These are phyloP conservation scores for Odiellus spinosus DNA, from an alignment of 2,888 invertebrate genomes.

Conservation along the genomic window DNA sequence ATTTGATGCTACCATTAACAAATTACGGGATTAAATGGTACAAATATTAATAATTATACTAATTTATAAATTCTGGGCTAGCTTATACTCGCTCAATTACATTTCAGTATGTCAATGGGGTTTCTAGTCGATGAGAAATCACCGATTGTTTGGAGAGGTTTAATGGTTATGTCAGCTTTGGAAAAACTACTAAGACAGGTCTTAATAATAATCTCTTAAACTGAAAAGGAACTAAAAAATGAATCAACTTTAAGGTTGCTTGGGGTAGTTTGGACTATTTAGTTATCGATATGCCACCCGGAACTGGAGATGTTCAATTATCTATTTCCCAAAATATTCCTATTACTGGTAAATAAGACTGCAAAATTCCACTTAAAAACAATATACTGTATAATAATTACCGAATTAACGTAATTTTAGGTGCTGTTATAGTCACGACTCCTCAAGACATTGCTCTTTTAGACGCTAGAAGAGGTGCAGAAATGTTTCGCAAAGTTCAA, in stretches of 20 bases:
- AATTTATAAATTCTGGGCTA: neutral
- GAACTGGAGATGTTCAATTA: slow-evolving; percentile 87
- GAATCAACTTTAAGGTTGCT: slow-evolving; percentile 38
- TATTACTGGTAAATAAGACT: slow-evolving; percentile 44
- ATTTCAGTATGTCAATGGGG: slow-evolving; percentile 80
- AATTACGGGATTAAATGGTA: slow-evolving; percentile 91
- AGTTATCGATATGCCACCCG: slow-evolving; percentile 87
- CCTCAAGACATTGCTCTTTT: slow-evolving; percentile 75
- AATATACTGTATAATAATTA: neutral
- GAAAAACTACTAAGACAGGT: slow-evolving; percentile 60
- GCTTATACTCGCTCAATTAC: neutral
- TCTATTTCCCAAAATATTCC: slow-evolving; percentile 78
- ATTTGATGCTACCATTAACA: slow-evolving; percentile 66
- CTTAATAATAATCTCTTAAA: slow-evolving; percentile 1
- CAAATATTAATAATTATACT: neutral
- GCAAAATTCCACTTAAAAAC: neutral
- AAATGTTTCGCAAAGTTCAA: slow-evolving; percentile 69
- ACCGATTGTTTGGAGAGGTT: slow-evolving; percentile 84
- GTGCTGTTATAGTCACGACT: slow-evolving; percentile 77
- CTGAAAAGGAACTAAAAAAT: neutral
- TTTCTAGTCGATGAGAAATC: slow-evolving; percentile 66
- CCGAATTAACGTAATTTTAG: slow-evolving; percentile 34
- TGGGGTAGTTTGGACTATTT: slow-evolving; percentile 80
- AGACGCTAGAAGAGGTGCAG: slow-evolving; percentile 66
- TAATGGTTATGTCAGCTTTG: slow-evolving; percentile 91